Percentiles rank a stretch among this genome's conserved stretches.
phyloP scores from a whole-genome alignment of 2,888 invertebrate genomes.

The Sisyra terminalis region DNA sequence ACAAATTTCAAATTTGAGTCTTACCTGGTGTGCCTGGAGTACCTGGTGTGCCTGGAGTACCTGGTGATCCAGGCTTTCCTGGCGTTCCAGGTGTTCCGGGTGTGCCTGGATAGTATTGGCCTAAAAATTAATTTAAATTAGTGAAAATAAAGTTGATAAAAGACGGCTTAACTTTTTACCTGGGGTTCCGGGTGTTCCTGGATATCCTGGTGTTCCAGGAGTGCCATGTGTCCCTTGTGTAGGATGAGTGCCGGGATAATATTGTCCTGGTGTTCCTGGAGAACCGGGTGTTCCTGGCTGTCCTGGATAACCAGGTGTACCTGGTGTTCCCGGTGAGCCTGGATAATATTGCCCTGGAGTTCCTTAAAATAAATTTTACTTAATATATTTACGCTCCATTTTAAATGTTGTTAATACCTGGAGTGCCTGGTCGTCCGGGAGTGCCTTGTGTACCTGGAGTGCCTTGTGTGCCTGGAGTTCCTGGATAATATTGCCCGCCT shows the following conservation, averaged over 20 bases:
- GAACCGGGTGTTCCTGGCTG: constrained; percentile 10
- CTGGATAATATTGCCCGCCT: constrained; percentile 14
- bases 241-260: background rate
- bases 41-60: constrained; percentile 15
- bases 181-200: background rate
- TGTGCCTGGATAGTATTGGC: constrained; percentile 15
- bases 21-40: constrained; percentile 7
- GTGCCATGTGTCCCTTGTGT: background rate
- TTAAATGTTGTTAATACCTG: background rate
- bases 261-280: constrained; percentile 11
- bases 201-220: constrained; percentile 8
- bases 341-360: constrained; percentile 32
- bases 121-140: background rate
- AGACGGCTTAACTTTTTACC: too few species aligned
- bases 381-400: too few species aligned
- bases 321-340: constrained; percentile 5
- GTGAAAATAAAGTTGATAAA: too few species aligned
- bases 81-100: constrained; percentile 16
- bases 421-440: constrained; percentile 19
- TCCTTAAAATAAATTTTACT: constrained; percentile 3
- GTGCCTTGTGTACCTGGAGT: constrained; percentile 16
- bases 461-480: constrained; percentile 7
- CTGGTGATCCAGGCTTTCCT: constrained; percentile 15
- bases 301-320: constrained; percentile 12
- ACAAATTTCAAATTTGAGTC: background rate